These are phyloP conservation scores for Oeneis ivallda DNA, from an alignment of 2,888 invertebrate species.

Conservation along the genomic window DNA sequence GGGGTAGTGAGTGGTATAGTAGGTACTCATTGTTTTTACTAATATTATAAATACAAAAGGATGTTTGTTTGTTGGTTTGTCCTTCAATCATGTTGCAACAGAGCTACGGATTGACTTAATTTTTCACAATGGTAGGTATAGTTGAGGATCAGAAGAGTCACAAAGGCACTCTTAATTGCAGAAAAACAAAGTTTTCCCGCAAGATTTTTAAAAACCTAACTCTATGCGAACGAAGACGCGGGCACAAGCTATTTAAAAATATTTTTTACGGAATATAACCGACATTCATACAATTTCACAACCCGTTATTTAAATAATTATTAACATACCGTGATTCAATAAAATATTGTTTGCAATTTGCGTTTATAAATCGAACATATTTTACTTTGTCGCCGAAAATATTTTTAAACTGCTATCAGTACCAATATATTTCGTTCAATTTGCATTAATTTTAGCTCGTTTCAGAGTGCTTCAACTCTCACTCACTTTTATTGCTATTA, in stretches of 20 bases:
- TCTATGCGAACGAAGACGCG: too few species aligned
- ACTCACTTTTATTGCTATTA: constrained; percentile 65
- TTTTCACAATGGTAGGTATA: too few species aligned
- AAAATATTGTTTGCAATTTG: constrained; percentile 21
- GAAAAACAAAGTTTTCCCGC: too few species aligned
- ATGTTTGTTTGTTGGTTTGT: too few species aligned
- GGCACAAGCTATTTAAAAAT: neutral
- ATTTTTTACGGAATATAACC: neutral
- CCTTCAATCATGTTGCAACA: too few species aligned
- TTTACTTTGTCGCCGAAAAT: constrained; percentile 56
- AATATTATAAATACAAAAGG: too few species aligned
- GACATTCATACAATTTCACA: constrained; percentile 1
- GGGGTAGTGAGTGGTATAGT: too few species aligned
- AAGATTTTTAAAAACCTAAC: too few species aligned
- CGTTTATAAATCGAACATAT: constrained; percentile 39
- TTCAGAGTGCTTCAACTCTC: constrained; percentile 60
- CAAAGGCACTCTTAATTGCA: too few species aligned
- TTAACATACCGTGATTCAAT: constrained; percentile 8
- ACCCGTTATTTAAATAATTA: constrained; percentile 10
- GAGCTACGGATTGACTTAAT: too few species aligned
- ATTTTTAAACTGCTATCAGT: constrained; percentile 59
- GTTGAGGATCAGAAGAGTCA: too few species aligned
- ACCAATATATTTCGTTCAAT: constrained; percentile 70
- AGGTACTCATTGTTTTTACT: too few species aligned
- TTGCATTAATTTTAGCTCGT: constrained; percentile 66